These are phyloP conservation scores for Ophiodon elongatus DNA, from an alignment of 2,113 vertebrate species.

Conservation along the genomic window DNA sequence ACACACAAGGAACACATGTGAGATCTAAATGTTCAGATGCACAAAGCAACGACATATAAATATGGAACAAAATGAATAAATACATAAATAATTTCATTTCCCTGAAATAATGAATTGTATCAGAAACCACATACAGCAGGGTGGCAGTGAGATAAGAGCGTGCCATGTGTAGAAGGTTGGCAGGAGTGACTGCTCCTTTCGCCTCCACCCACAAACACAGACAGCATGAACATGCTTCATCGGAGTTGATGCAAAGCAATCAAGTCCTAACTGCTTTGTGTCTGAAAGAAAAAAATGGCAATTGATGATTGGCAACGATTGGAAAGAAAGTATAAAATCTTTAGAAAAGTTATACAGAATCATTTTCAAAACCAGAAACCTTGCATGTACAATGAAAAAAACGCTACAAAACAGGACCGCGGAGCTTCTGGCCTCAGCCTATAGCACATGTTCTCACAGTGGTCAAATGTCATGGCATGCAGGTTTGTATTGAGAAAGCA, in stretches of 20 bases:
- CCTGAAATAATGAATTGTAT: conserved; percentile 52
- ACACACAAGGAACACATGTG: background rate
- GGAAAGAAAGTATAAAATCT: conserved; percentile 56
- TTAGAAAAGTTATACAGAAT: conserved; percentile 51
- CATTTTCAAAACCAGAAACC: background rate
- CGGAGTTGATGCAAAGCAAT: conserved; percentile 7
- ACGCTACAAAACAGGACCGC: conserved; percentile 30
- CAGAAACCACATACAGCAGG: conserved; percentile 22
- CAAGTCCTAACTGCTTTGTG: conserved; percentile 19
- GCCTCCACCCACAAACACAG: background rate
- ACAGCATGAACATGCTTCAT: conserved; percentile 21
- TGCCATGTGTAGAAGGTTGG: background rate
- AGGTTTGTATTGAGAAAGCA: conserved; percentile 4
- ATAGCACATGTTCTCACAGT: conserved; percentile 65
- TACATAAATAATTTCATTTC: conserved; percentile 64
- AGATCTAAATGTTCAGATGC: background rate
- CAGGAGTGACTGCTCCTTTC: background rate
- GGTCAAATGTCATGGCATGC: conserved; percentile 47
- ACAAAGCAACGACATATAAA: conserved; percentile 39
- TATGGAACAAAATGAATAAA: conserved; percentile 63
- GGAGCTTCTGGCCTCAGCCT: conserved; percentile 34
- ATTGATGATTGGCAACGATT: conserved; percentile 25
- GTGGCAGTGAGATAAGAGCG: conserved; percentile 2
- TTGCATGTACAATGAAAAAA: conserved; percentile 21
- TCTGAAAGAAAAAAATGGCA: background rate